phyloP scores from a whole-genome alignment of 2,797 vertebrate species.

The Helostoma temminkii region DNA sequence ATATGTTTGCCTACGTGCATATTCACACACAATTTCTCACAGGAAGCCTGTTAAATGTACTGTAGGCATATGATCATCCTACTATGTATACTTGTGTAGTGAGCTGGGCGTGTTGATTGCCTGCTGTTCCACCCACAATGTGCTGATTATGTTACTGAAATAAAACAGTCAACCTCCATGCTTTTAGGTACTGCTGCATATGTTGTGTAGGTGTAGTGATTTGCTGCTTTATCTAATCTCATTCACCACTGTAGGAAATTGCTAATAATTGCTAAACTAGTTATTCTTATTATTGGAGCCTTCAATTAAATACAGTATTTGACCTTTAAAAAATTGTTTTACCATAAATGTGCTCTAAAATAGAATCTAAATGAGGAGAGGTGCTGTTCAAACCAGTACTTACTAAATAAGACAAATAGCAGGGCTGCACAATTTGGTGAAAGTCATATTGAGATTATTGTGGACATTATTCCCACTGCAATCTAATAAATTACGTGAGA shows the following conservation, averaged over 20 bases:
- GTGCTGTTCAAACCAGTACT: no score
- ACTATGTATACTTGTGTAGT: conserved; percentile 25
- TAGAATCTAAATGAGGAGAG: no score
- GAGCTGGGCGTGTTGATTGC: conserved; percentile 33
- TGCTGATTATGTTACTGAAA: conserved; percentile 32
- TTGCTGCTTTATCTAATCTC: background rate
- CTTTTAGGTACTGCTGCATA: background rate
- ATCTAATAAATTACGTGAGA: no score
- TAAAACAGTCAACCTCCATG: conserved; percentile 12
- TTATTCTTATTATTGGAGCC: background rate
- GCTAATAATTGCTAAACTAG: background rate
- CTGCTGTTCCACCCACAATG: conserved; percentile 29
- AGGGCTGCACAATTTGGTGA: no score
- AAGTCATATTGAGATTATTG: no score
- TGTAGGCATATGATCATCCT: conserved; percentile 51
- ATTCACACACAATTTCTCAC: conserved; percentile 55
- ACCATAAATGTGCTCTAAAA: no score
- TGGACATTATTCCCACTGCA: no score
- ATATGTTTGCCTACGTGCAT: conserved; percentile 55
- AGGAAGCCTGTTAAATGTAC: conserved; percentile 52
- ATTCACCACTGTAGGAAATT: background rate
- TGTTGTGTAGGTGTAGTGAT: conserved; percentile 14
- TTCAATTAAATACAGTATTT: no score
- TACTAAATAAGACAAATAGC: no score
- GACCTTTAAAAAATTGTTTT: no score